These are phyloP conservation scores for Magallana angulata DNA, from an alignment of 1,140 invertebrate species.

Conservation along the genomic window DNA sequence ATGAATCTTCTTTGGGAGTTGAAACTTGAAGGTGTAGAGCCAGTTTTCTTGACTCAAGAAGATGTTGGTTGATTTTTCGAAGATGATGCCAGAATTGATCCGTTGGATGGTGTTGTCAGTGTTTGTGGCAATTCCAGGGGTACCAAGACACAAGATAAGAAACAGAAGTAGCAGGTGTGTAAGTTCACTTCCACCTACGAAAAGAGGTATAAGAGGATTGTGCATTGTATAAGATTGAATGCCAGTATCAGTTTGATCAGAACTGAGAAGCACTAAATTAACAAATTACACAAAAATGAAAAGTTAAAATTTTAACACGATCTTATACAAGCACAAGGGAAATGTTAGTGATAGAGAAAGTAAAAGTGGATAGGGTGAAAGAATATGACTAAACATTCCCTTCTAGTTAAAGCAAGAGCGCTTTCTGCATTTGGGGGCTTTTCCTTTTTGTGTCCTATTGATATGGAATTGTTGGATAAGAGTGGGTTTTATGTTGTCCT, in stretches of 20 bases:
- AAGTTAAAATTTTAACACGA: slow-evolving; percentile 29
- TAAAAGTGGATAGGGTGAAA: neutral
- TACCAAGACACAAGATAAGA: neutral
- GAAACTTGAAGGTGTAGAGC: slow-evolving; percentile 36
- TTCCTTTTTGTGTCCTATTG: slow-evolving; percentile 47
- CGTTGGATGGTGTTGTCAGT: neutral
- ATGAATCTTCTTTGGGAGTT: neutral
- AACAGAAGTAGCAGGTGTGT: neutral
- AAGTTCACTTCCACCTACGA: neutral
- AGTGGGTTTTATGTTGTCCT: slow-evolving; percentile 20
- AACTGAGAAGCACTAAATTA: slow-evolving; percentile 30
- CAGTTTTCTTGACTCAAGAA: slow-evolving; percentile 40
- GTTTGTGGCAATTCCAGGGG: neutral
- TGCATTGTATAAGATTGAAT: neutral
- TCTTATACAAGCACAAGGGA: neutral
- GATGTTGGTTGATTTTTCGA: slow-evolving; percentile 9
- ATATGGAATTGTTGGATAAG: slow-evolving; percentile 43
- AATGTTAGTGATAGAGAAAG: neutral
- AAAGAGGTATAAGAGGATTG: neutral
- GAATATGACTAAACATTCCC: neutral
- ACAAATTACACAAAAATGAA: slow-evolving; percentile 3
- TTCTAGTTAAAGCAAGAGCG: neutral
- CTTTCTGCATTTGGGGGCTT: slow-evolving; percentile 34
- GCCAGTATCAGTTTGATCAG: neutral
- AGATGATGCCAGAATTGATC: slow-evolving; percentile 9